Evolutionary conservation across 2,888 invertebrate species (phyloP).

Genomic region (Chaitophorus viminalis): DNA sequence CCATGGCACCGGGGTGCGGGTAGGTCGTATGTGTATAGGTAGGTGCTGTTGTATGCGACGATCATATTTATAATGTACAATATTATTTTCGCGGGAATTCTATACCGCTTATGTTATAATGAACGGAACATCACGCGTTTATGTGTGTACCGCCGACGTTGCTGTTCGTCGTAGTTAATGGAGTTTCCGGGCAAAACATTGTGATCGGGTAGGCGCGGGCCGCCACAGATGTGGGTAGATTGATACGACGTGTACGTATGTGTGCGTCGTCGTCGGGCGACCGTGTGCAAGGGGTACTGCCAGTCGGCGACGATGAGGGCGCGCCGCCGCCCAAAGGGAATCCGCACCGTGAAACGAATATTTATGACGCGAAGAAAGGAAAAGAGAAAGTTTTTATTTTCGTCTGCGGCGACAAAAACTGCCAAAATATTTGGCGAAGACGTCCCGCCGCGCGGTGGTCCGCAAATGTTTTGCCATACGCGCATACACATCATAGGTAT

Average conservation of each 20-base stretch:
- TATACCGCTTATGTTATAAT: no score
- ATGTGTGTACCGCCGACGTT: neutral
- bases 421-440: conserved; percentile 57
- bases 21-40: no score
- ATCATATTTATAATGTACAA: no score
- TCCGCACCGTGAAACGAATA: conserved; percentile 10
- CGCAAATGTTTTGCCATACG: neutral
- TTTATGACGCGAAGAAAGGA: conserved; percentile 25
- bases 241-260: no score
- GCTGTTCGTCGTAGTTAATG: neutral
- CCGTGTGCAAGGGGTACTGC: neutral
- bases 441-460: conserved; percentile 31
- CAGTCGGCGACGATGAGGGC: neutral
- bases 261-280: neutral
- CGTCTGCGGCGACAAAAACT: conserved; percentile 38
- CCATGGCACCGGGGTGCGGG: neutral
- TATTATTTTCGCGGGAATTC: no score
- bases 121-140: neutral
- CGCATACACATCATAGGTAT: no score
- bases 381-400: conserved; percentile 59
- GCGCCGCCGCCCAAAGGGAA: conserved; percentile 30
- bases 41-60: no score
- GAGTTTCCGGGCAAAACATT: conserved; percentile 26
- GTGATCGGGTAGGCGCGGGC: neutral
- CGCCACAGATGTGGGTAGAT: no score